phyloP scores from a whole-genome alignment of 2,797 vertebrate species.

The Peromyscus aztecus region DNA sequence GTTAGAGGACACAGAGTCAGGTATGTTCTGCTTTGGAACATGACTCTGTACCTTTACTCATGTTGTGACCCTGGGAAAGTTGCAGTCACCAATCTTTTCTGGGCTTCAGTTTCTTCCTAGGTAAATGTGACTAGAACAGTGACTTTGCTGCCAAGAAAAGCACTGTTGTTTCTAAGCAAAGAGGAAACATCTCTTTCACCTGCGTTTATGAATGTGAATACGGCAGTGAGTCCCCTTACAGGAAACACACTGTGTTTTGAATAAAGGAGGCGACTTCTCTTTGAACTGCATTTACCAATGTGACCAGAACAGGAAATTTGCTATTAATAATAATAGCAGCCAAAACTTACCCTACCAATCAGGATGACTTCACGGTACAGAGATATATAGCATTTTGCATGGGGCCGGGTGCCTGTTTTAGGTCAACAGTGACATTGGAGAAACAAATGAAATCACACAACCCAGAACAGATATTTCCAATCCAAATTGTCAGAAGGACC shows the following conservation, averaged over 20 bases:
- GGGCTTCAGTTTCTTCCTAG: conserved; percentile 6
- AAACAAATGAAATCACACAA: background rate
- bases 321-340: background rate
- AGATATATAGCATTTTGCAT: background rate
- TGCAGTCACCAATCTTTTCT: conserved; percentile 3
- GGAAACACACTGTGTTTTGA: no score
- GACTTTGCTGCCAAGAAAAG: no score
- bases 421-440: background rate
- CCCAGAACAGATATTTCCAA: conserved; percentile 13
- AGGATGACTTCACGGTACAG: background rate
- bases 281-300: no score
- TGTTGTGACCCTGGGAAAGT: background rate
- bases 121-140: background rate
- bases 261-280: no score
- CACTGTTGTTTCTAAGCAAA: no score
- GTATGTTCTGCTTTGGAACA: background rate
- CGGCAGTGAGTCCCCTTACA: no score
- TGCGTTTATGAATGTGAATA: no score
- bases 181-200: no score
- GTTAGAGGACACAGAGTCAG: background rate
- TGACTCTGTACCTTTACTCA: background rate
- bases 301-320: no score
- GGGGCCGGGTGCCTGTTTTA: background rate
- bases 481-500: background rate
- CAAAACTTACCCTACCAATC: background rate